Percentiles rank a stretch among this genome's conserved stretches.
Conservation (phyloP, 2,888 invertebrate genomes). For the Tiliacea aurago region DNA sequence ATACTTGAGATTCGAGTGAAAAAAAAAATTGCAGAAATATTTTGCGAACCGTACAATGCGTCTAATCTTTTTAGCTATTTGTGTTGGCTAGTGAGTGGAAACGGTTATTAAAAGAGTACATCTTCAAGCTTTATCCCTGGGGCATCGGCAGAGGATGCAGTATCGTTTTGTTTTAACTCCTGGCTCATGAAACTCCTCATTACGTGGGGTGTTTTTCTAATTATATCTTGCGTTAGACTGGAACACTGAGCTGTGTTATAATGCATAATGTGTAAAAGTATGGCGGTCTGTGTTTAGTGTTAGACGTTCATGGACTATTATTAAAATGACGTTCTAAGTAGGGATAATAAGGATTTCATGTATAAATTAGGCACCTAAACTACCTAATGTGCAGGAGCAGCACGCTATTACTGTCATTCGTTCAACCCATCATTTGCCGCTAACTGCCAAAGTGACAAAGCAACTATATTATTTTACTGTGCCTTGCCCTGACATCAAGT, state of each 20-base stretch:
- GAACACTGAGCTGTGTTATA: slow-evolving; percentile 19
- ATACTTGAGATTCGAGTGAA: too few species aligned
- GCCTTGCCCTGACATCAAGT: too few species aligned
- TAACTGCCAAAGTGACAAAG: neutral
- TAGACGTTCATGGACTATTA: neutral
- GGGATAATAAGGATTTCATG: neutral
- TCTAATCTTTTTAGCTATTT: slow-evolving; percentile 87
- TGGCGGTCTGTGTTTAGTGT: neutral
- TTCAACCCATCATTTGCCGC: neutral
- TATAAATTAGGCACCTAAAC: neutral
- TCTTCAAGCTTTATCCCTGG: slow-evolving; percentile 72
- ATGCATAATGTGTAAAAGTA: slow-evolving; percentile 34
- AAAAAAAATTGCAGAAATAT: slow-evolving; percentile 14
- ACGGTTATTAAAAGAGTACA: slow-evolving; percentile 87
- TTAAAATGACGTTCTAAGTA: neutral
- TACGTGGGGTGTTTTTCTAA: slow-evolving; percentile 66
- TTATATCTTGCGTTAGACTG: slow-evolving; percentile 46
- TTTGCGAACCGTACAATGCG: slow-evolving; percentile 75
- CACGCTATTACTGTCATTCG: neutral
- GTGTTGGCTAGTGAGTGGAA: slow-evolving; percentile 83
- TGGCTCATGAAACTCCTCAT: slow-evolving; percentile 63
- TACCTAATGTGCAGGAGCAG: neutral
- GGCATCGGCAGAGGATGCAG: slow-evolving; percentile 65
- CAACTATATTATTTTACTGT: neutral
- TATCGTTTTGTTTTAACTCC: slow-evolving; percentile 58